phyloP scores from a whole-genome alignment of 2,797 vertebrate genomes.

The Chaenodraco wilsoni region DNA sequence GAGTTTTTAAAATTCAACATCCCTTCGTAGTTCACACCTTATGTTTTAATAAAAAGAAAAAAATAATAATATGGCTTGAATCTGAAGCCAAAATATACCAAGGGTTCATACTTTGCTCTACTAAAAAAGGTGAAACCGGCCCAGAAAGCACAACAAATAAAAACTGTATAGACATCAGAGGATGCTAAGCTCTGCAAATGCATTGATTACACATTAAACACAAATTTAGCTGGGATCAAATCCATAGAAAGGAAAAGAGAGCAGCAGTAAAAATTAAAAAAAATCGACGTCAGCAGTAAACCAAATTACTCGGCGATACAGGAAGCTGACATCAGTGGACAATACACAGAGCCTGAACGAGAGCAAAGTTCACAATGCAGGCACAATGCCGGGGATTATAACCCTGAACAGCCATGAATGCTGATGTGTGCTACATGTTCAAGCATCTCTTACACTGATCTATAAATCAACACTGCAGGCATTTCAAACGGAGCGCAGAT shows the following conservation, averaged over 20 bases:
- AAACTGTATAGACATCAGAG: neutral
- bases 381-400: slow-evolving; percentile 20
- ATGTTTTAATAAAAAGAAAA: too few relatives aligned
- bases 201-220: neutral
- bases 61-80: too few relatives aligned
- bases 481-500: neutral
- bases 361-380: slow-evolving; percentile 12
- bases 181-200: neutral
- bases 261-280: neutral
- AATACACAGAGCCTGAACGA: slow-evolving; percentile 1
- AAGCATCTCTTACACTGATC: neutral
- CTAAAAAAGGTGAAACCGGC: neutral
- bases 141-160: too few relatives aligned
- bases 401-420: neutral
- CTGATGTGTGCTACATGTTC: neutral
- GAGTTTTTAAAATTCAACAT: too few relatives aligned
- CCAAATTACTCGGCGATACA: slow-evolving; percentile 2
- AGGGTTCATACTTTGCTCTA: neutral
- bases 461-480: neutral
- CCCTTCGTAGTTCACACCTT: too few relatives aligned
- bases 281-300: neutral
- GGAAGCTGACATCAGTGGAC: slow-evolving; percentile 26
- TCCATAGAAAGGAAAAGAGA: neutral
- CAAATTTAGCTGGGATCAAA: neutral
- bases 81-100: neutral